phyloP scores from a whole-genome alignment of 2,888 invertebrate species.

The Cephalotes varians region DNA sequence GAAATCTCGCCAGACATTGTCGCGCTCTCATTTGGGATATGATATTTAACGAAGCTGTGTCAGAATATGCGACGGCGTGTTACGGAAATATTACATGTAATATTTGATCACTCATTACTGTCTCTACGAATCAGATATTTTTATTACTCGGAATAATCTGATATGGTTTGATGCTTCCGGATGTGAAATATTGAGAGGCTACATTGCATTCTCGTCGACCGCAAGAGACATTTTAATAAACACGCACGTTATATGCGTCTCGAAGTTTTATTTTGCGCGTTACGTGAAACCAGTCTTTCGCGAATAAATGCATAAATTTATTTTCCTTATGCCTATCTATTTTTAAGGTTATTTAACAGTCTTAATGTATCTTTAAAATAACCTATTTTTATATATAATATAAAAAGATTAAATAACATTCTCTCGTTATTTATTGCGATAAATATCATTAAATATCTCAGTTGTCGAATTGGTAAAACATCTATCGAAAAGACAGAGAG shows the following conservation, averaged over 20 bases:
- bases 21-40: slow-evolving; percentile 71
- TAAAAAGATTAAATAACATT: too few relatives aligned
- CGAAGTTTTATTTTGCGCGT: slow-evolving; percentile 13
- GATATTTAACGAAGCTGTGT: slow-evolving; percentile 69
- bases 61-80: slow-evolving; percentile 58
- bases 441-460: too few relatives aligned
- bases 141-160: slow-evolving; percentile 46
- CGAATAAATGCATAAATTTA: slow-evolving; percentile 19
- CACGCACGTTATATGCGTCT: slow-evolving; percentile 3
- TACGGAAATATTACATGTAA: slow-evolving; percentile 56
- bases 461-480: too few relatives aligned
- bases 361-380: neutral
- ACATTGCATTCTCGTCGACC: slow-evolving; percentile 36
- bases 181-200: slow-evolving; percentile 48
- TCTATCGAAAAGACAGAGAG: too few relatives aligned
- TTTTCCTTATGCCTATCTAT: neutral
- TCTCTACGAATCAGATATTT: slow-evolving; percentile 49
- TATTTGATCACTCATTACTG: slow-evolving; percentile 55
- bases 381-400: neutral
- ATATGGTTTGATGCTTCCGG: slow-evolving; percentile 46
- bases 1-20: slow-evolving; percentile 77
- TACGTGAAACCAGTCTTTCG: neutral
- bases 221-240: slow-evolving; percentile 47
- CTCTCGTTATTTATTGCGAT: too few relatives aligned
- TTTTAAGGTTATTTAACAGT: slow-evolving; percentile 4